phyloP scores from a whole-genome alignment of 1,140 invertebrate genomes.

The Drosophila mayri region DNA sequence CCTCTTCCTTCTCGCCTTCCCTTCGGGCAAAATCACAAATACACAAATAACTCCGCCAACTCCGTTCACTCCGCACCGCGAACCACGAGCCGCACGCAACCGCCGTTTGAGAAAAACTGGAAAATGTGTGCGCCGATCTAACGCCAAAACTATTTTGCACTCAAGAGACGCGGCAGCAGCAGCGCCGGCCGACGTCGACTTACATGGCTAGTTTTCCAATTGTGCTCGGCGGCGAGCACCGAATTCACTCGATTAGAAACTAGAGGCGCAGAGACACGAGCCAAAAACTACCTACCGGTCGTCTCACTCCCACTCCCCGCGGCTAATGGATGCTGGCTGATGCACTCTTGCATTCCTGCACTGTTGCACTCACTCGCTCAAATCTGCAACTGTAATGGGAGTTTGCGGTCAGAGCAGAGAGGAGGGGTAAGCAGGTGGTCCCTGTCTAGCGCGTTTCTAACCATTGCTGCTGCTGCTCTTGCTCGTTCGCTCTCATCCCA shows the following conservation, averaged over 20 bases:
- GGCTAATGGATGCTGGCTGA: background rate
- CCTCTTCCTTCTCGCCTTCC: slow-evolving; percentile 2
- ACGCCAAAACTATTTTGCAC: slow-evolving; percentile 64
- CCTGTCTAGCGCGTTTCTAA: slow-evolving; percentile 16
- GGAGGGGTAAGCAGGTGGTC: background rate
- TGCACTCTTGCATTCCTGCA: background rate
- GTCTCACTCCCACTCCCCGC: background rate
- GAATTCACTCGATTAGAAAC: slow-evolving; percentile 67
- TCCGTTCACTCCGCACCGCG: slow-evolving; percentile 23
- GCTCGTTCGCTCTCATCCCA: slow-evolving; percentile 2
- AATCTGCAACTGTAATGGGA: background rate
- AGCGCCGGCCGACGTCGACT: slow-evolving; percentile 26
- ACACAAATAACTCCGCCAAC: too few species aligned
- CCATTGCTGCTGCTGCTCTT: background rate
- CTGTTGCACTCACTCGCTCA: background rate
- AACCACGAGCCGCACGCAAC: slow-evolving; percentile 32
- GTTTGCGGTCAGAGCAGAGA: background rate
- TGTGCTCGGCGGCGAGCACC: slow-evolving; percentile 28
- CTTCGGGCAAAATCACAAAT: background rate
- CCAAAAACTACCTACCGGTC: background rate
- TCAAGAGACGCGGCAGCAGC: slow-evolving; percentile 48
- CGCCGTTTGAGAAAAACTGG: slow-evolving; percentile 57
- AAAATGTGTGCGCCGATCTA: slow-evolving; percentile 59
- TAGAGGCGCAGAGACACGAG: slow-evolving; percentile 46
- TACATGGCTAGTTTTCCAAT: slow-evolving; percentile 70